Conservation (phyloP, 2,888 invertebrate genomes). For the Ditula angustiorana region DNA sequence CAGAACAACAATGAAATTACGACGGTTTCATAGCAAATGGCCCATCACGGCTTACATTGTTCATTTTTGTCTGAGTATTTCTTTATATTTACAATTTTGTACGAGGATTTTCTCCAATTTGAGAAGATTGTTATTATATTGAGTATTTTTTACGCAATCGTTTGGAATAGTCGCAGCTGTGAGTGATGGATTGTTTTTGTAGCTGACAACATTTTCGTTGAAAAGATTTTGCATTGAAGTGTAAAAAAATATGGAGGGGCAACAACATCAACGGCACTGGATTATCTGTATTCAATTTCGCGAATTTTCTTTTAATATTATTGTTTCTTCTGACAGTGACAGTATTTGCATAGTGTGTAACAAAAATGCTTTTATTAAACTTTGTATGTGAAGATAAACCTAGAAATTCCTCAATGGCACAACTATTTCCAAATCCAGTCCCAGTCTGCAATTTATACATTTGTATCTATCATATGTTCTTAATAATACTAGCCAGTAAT, state of each 20-base stretch:
- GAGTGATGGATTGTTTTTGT: neutral
- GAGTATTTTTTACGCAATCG: neutral
- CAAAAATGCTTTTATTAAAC: no score
- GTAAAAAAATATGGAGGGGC: neutral
- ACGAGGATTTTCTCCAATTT: conserved; percentile 19
- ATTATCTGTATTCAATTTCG: neutral
- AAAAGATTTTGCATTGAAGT: no score
- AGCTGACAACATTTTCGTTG: neutral
- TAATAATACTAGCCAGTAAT: no score
- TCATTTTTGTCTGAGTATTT: conserved; percentile 23
- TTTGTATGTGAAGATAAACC: no score
- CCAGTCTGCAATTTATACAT: no score
- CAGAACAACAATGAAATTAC: conserved; percentile 18
- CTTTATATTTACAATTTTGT: conserved; percentile 22
- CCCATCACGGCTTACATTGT: conserved; percentile 25
- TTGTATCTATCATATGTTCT: no score
- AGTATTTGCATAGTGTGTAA: no score
- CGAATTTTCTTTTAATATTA: no score
- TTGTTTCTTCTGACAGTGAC: no score
- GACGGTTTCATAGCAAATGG: conserved; percentile 31
- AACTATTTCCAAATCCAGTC: no score
- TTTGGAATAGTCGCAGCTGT: neutral
- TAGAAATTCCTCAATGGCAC: no score
- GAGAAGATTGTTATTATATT: conserved; percentile 2
- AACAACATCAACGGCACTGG: neutral